Base-by-base conservation (phyloP, 1,140 invertebrate genomes). In the Leptoteleia sp. region DNA sequence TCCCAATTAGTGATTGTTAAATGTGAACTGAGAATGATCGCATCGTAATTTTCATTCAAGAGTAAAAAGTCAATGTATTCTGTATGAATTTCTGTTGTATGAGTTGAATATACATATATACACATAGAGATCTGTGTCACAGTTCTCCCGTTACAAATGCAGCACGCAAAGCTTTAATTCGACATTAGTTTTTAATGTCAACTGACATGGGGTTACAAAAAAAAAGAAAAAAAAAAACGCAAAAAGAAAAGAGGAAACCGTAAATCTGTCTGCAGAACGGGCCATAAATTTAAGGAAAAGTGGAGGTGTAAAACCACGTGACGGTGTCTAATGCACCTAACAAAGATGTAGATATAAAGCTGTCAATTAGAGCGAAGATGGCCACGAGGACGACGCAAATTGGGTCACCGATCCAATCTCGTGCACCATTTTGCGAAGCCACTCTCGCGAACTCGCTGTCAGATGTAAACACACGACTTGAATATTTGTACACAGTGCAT, bases 391-490 rank as follows among this genome's bases (percentile, higher is more conserved):
- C 3, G 25, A 11, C n/a, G n/a, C 4, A 67, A 76, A 76, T 76
- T 64, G 22, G 64, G 64, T 48, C 64, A 27, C n/a, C 11, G 40
- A 42, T 52, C 25, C 12, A 52, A 61, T 54, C 43, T 52, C n/a
- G 8, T 13, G 29, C 11, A 48, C 45, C 33, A 48, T 64, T 61
- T 76, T 29, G 52, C n/a, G 25, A 25, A 42, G 6, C 37, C 25
- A 22, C 52, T 77, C 65, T 48, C 54, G 61, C 59, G 52, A 61
- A 16, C 42, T 67, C 8, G 57, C 65, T 65, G 43, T 65, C 54
- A 67, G 61, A 79, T 59, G 48, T 61, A 62, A 79, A 79, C 76
- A 35, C 29, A 59, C 22, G 35, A 50, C 12, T 40, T 50, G 42
- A 59, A 43, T n/a, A 48, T 17, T 73, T 19, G 55, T 45, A 57